Evolutionary conservation across 1,140 invertebrate genomes (phyloP).

Genomic region (Trichonephila clavata): DNA sequence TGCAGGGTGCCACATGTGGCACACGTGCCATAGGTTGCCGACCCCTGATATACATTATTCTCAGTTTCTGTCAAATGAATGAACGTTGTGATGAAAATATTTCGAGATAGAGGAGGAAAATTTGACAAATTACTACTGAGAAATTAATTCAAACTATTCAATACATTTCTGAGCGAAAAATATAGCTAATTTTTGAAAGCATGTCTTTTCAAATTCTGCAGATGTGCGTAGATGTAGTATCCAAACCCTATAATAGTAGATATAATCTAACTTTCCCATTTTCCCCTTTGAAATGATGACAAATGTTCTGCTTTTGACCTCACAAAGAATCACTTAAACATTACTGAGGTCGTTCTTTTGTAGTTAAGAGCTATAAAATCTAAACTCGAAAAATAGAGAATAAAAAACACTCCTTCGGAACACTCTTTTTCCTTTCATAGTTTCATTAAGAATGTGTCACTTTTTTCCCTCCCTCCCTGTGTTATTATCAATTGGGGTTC

Average conservation of each 20-base stretch:
- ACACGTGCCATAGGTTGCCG: no score
- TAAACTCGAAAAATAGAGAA: neutral
- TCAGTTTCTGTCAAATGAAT: no score
- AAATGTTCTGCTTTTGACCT: neutral
- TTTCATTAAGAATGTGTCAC: slow-evolving; percentile 24
- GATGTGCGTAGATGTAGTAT: neutral
- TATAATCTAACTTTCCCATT: neutral
- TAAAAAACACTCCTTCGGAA: neutral
- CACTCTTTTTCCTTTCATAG: neutral
- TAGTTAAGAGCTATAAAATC: neutral
- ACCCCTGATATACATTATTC: no score
- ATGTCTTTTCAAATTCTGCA: neutral
- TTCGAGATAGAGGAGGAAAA: no score
- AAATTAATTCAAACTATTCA: no score
- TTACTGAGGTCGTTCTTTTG: neutral
- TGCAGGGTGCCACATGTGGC: no score
- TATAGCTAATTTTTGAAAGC: neutral
- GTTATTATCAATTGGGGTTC: neutral
- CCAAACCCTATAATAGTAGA: no score
- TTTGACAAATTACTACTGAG: no score
- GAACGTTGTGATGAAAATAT: no score
- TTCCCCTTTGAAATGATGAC: neutral
- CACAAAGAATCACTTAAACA: slow-evolving; percentile 3
- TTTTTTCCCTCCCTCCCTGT: neutral
- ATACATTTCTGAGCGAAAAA: neutral